These are phyloP conservation scores for Sturnus vulgaris DNA, from an alignment of 2,113 vertebrate species.

Conservation along the genomic window DNA sequence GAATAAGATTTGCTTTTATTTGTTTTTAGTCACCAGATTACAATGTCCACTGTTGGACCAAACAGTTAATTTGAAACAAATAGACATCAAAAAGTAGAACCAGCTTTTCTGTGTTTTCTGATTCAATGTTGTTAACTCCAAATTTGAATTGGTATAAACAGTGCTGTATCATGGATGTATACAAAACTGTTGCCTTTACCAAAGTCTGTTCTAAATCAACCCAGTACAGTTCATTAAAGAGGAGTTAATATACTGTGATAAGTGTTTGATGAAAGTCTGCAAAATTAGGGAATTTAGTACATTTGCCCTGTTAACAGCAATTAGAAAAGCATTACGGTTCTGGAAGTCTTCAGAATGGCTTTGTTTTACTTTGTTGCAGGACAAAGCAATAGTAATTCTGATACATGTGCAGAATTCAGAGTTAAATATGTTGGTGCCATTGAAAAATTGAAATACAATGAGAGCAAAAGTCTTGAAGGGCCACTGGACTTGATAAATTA, in stretches of 20 bases:
- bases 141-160: background rate
- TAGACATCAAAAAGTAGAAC: background rate
- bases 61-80: background rate
- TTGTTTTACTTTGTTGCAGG: constrained; percentile 59
- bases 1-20: background rate
- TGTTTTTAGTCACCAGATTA: background rate
- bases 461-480: constrained; percentile 86
- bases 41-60: background rate
- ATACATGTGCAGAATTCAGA: constrained; percentile 90
- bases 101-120: background rate
- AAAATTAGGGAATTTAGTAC: background rate
- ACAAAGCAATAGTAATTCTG: constrained; percentile 86
- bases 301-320: background rate
- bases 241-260: background rate
- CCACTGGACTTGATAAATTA: constrained; percentile 95
- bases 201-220: background rate
- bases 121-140: background rate
- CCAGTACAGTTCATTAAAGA: background rate
- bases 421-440: constrained; percentile 94
- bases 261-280: background rate
- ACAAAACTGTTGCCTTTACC: background rate
- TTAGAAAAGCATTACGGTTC: background rate
- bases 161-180: background rate
- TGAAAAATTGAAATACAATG: constrained; percentile 85
- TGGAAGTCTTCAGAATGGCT: background rate